Evolutionary conservation across 2,888 invertebrate genomes (phyloP).

Genomic region (Neoitamus cyanurus): DNA sequence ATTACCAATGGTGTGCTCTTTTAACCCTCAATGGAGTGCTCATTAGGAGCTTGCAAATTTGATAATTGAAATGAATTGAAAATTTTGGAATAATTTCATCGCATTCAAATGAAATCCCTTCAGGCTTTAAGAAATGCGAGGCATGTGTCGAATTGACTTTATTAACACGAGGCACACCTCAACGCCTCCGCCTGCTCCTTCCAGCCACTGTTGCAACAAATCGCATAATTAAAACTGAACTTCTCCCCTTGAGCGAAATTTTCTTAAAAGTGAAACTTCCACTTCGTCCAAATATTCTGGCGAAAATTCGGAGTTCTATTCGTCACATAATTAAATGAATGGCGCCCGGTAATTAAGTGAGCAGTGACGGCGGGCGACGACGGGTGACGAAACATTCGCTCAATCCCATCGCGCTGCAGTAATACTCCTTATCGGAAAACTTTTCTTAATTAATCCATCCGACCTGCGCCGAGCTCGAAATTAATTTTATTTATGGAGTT

Average conservation of each 20-base stretch:
- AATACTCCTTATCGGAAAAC: slow-evolving; percentile 22
- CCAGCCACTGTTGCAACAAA: background rate
- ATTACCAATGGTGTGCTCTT: too few species aligned
- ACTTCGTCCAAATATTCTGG: background rate
- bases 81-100: too few species aligned
- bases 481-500: slow-evolving; percentile 31
- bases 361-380: background rate
- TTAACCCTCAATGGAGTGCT: too few species aligned
- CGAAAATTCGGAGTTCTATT: background rate
- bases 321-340: slow-evolving; percentile 8
- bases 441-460: slow-evolving; percentile 19
- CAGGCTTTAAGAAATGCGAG: too few species aligned
- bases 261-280: slow-evolving; percentile 6
- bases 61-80: too few species aligned
- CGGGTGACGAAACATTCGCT: background rate
- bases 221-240: background rate
- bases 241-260: background rate
- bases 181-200: background rate
- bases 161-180: background rate
- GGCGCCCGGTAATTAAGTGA: background rate
- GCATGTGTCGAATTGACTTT: background rate
- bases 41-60: too few species aligned
- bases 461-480: background rate
- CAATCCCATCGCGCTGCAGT: background rate
- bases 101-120: too few species aligned